Evolutionary conservation across 2,113 vertebrate genomes (phyloP).

Genomic region (Anarrhichthys ocellatus): DNA sequence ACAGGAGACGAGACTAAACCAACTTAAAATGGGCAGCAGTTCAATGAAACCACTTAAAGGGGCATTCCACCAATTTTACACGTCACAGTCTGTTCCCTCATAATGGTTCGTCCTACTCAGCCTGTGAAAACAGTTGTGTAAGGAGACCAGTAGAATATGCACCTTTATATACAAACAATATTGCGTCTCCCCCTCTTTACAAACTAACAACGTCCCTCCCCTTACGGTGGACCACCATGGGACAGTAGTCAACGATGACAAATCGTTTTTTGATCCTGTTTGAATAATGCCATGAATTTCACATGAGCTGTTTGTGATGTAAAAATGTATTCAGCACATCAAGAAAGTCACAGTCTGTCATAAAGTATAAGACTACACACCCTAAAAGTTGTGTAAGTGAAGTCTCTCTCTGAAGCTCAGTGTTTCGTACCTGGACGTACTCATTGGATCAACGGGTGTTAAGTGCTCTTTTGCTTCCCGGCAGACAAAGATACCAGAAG

Average conservation of each 20-base stretch:
- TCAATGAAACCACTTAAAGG: constrained; percentile 21
- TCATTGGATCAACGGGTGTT: no score
- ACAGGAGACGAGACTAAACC: constrained; percentile 25
- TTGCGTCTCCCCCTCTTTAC: not conserved
- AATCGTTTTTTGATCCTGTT: not conserved
- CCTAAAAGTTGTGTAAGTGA: no score
- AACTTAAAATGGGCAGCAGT: constrained; percentile 5
- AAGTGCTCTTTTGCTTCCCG: no score
- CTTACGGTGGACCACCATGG: not conserved
- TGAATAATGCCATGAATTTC: not conserved
- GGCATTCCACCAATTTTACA: not conserved
- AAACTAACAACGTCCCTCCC: not conserved
- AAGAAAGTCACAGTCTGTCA: not conserved
- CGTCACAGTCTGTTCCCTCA: not conserved
- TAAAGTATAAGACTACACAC: not conserved
- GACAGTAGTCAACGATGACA: not conserved
- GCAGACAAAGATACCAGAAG: not conserved
- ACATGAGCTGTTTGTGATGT: no score
- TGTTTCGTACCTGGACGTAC: no score
- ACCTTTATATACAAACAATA: not conserved
- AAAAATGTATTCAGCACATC: no score
- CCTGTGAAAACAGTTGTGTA: not conserved
- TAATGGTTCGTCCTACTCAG: not conserved
- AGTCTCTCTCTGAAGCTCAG: no score
- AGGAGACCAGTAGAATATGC: not conserved